These are phyloP conservation scores for Sinodicranocentrus sp. DNA, from an alignment of 2,888 invertebrate species.

Conservation along the genomic window DNA sequence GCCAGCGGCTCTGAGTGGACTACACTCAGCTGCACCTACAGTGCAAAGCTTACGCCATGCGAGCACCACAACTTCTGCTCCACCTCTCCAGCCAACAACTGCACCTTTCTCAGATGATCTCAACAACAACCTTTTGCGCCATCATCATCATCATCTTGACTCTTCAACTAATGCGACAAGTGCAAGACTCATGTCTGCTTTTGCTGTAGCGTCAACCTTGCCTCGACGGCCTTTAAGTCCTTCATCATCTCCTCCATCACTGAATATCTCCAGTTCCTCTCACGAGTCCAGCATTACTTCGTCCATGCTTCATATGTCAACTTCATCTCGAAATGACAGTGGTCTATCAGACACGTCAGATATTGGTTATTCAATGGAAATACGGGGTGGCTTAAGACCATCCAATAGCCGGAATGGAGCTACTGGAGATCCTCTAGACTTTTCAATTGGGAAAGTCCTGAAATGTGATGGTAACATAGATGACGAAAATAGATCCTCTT, in stretches of 20 bases:
- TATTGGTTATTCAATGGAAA: constrained; percentile 21
- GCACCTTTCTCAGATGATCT: constrained; percentile 48
- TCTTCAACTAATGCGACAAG: constrained; percentile 32
- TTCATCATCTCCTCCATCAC: constrained; percentile 34
- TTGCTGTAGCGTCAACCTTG: constrained; percentile 61
- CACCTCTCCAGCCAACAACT: not conserved
- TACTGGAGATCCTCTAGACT: constrained; percentile 72
- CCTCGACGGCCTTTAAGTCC: constrained; percentile 29
- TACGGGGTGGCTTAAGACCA: constrained; percentile 35
- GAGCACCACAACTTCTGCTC: not conserved
- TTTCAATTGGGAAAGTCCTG: constrained; percentile 64
- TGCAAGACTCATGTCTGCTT: constrained; percentile 59
- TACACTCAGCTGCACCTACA: constrained; percentile 51
- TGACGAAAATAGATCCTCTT: not conserved
- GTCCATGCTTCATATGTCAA: constrained; percentile 40
- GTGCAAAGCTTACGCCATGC: constrained; percentile 29
- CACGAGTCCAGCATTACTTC: constrained; percentile 49
- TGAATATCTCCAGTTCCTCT: constrained; percentile 39
- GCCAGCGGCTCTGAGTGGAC: constrained; percentile 45
- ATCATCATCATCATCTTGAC: constrained; percentile 33
- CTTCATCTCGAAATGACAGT: constrained; percentile 49
- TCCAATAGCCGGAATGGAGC: constrained; percentile 19
- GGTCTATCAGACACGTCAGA: constrained; percentile 49
- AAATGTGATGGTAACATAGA: not conserved
- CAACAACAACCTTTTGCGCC: constrained; percentile 54